Conservation (phyloP, 2,797 vertebrate genomes). For the Thamnophis elegans region DNA sequence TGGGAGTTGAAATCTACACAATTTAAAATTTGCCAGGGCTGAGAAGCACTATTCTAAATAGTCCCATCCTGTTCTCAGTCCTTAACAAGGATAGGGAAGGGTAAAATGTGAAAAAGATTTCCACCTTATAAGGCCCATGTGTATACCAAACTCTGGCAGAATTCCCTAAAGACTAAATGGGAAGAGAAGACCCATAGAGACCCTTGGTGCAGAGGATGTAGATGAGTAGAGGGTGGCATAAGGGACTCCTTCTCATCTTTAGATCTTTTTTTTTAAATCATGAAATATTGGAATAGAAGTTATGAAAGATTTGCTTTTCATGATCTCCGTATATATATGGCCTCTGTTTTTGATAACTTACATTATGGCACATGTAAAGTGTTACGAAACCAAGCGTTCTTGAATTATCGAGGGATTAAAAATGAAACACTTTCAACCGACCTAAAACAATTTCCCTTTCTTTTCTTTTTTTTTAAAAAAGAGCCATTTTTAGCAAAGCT, state of each 20-base stretch:
- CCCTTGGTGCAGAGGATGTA: neutral
- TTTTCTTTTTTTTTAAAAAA: neutral
- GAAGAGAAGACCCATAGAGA: neutral
- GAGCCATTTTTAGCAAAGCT: conserved; percentile 35
- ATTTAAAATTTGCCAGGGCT: neutral
- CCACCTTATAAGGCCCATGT: neutral
- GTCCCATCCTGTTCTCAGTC: neutral
- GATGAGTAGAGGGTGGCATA: neutral
- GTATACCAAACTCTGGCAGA: conserved; percentile 7
- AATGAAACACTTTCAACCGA: conserved; percentile 1
- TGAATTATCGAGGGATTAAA: conserved; percentile 41
- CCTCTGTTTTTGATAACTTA: neutral
- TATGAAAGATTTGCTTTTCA: neutral
- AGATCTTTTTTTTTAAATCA: neutral
- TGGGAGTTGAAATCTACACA: neutral
- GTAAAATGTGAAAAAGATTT: neutral
- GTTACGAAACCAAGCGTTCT: conserved; percentile 41
- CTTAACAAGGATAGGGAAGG: neutral
- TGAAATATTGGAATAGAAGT: neutral
- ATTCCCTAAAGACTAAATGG: neutral
- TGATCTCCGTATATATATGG: neutral
- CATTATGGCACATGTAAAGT: conserved; percentile 18
- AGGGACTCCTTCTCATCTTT: neutral
- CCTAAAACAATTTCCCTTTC: conserved; percentile 22
- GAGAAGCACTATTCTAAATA: neutral